Base-by-base conservation (phyloP, 2,797 vertebrate species). In the Malurus leucopterus region DNA sequence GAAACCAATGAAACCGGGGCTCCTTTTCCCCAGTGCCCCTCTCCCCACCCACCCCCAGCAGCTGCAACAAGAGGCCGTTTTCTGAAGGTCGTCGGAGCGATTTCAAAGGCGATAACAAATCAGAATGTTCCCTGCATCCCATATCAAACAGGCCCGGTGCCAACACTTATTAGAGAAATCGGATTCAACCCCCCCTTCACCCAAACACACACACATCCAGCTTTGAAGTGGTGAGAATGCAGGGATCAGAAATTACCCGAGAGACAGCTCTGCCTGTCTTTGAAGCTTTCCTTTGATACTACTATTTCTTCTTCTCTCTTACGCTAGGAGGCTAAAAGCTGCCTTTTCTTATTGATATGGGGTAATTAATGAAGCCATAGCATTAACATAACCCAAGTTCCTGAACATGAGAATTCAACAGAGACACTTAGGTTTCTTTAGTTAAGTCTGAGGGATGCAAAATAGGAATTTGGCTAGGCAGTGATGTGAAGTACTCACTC, bases 261-360 rank as follows among this genome's bases (percentile, higher is more conserved):
- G 99, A 99, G 99, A 99, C 98, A 93, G 93, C 95, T 96, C 97
- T 96, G 98, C 97, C 98, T 97, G 98, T 98, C 99, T 99, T 99
- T 99, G 99, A 99, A 99, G 98, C 98, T 96, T 96, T 97, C 97
- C 98, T 99, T 99, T 99, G 99, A 99, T 99, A 98, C 97, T 89
- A 96, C 98, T 95, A 96, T 97, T 98, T 98, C 98, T 98, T 97
- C 95, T 96, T 96, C 97, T 97, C 96, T 90, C 95, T 93, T 96
- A 92, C 3, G 77, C 96, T 95, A 76, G 86, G 92, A 97, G 95
- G 96, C 97, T 97, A 96, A 96, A 95, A 96, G 93, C 96, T 91
- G 96, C 90, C 92, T 96, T 94, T 94, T 79, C 95, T 95, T 96
- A 97, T 94, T 95, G 97, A 97, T 95, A 96, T 65, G 95, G 96